Evolutionary conservation across 2,797 vertebrate species (phyloP).

Genomic region (Pangasius mekongensis): DNA sequence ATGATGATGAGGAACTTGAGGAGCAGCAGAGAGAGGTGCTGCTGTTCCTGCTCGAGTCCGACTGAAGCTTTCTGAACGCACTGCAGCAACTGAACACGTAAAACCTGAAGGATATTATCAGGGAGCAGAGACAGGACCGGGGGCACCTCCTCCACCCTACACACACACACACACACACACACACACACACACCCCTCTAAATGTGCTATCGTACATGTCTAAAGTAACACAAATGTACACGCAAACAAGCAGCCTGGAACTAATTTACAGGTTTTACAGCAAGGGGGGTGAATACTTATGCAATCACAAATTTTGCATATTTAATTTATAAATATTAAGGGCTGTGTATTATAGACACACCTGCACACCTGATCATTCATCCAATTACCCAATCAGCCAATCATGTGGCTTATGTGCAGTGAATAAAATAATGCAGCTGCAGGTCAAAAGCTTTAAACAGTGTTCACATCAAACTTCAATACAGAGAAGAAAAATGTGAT

Average conservation of each 20-base stretch:
- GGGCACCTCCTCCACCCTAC: slow-evolving; percentile 90
- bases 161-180: slow-evolving; percentile 34
- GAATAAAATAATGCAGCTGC: not conserved
- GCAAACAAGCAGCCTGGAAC: not conserved
- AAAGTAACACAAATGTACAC: not conserved
- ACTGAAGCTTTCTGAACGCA: slow-evolving; percentile 95
- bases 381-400: not conserved
- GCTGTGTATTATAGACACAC: not conserved
- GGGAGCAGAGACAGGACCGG: slow-evolving; percentile 93
- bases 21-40: slow-evolving; percentile 86
- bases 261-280: not conserved
- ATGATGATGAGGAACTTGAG: slow-evolving; percentile 96
- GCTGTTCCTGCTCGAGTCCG: slow-evolving; percentile 92
- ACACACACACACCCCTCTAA: not conserved
- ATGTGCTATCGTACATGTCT: not conserved
- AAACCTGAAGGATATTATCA: slow-evolving; percentile 95
- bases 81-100: slow-evolving; percentile 90
- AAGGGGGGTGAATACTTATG: not conserved
- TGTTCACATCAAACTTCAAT: too few relatives aligned
- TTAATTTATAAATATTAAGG: not conserved
- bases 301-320: not conserved
- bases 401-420: not conserved
- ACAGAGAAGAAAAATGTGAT: too few relatives aligned
- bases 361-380: not conserved
- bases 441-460: not conserved